phyloP scores from a whole-genome alignment of 2,888 invertebrate species.

The Cephus runcator region DNA sequence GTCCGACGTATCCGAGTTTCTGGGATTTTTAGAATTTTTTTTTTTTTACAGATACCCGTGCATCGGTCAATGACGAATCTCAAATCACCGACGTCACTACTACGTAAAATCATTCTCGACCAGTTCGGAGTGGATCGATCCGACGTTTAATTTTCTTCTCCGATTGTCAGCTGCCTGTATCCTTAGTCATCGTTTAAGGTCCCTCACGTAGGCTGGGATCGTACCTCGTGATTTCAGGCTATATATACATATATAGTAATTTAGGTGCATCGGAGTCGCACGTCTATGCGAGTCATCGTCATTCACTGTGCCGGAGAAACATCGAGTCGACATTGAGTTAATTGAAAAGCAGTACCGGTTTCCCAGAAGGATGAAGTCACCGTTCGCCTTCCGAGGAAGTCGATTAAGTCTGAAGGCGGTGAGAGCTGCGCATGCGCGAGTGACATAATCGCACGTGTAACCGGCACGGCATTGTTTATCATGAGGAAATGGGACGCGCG shows the following conservation, averaged over 20 bases:
- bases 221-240: background rate
- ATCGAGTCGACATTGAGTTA: slow-evolving; percentile 1
- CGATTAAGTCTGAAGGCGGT: slow-evolving; percentile 15
- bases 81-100: background rate
- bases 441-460: slow-evolving; percentile 14
- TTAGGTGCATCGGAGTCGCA: background rate
- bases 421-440: background rate
- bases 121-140: background rate
- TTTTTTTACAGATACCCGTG: background rate
- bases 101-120: background rate
- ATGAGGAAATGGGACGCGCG: slow-evolving; percentile 9
- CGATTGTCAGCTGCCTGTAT: background rate
- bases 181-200: background rate
- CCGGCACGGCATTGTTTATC: slow-evolving; percentile 36
- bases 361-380: slow-evolving; percentile 37
- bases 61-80: background rate
- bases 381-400: slow-evolving; percentile 33
- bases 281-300: background rate
- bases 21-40: background rate
- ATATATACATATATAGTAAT: background rate
- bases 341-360: slow-evolving; percentile 9
- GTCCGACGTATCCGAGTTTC: background rate
- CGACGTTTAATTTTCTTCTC: background rate
- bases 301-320: background rate
- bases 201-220: background rate